These are phyloP conservation scores for Hyperopisus bebe DNA, from an alignment of 2,113 vertebrate species.

Conservation along the genomic window DNA sequence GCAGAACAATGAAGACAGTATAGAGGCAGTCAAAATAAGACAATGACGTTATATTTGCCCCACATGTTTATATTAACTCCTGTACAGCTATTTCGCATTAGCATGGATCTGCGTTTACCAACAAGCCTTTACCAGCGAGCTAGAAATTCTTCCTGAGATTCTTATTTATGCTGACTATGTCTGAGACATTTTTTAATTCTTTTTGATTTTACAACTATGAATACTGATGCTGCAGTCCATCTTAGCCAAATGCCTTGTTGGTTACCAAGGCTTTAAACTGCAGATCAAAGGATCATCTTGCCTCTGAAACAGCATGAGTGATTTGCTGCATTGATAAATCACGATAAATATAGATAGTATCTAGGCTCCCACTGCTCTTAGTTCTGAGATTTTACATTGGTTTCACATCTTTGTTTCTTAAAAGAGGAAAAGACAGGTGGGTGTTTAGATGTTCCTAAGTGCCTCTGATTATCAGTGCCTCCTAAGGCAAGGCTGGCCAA, in stretches of 20 bases:
- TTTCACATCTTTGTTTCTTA: not conserved
- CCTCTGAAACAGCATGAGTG: not conserved
- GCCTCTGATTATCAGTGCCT: not conserved
- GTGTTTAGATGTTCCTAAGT: not conserved
- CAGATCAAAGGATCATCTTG: not conserved
- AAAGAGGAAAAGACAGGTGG: not conserved
- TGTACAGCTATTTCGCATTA: not conserved
- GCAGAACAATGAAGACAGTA: not conserved
- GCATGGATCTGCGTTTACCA: slow-evolving; percentile 24
- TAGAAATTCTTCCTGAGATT: not conserved
- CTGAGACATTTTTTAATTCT: not conserved
- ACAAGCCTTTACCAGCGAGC: not conserved
- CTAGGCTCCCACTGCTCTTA: not conserved
- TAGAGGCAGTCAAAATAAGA: not conserved
- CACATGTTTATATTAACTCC: not conserved
- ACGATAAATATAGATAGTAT: not conserved
- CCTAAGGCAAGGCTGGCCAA: not conserved
- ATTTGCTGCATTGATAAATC: not conserved
- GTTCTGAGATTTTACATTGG: not conserved
- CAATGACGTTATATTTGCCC: not conserved
- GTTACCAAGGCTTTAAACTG: not conserved
- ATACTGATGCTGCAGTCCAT: not conserved
- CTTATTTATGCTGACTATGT: not conserved
- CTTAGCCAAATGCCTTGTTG: not conserved
- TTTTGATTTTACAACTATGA: not conserved